A percentile compares a stretch with the other conserved stretches of the same genome.
Conservation (phyloP, 2,888 invertebrate species). For the Lycocerus yunnanus region DNA sequence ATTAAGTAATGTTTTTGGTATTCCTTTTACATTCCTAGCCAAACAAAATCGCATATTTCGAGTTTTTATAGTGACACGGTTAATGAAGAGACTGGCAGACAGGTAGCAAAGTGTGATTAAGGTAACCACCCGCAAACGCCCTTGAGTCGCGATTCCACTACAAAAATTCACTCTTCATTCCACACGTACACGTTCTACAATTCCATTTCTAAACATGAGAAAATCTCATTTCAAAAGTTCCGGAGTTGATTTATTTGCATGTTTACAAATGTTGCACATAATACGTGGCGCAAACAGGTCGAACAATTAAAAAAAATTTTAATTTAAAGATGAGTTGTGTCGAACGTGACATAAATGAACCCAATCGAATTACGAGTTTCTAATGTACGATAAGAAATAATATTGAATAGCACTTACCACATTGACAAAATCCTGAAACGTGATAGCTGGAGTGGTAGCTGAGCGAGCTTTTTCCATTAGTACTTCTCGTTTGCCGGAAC, state of each 20-base stretch:
- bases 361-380: not conserved
- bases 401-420: slow-evolving; percentile 72
- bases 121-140: slow-evolving; percentile 55
- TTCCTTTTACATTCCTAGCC: slow-evolving; percentile 4
- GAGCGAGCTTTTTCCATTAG: slow-evolving; percentile 74
- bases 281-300: not conserved
- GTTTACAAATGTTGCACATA: not conserved
- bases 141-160: slow-evolving; percentile 46
- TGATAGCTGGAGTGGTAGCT: slow-evolving; percentile 76
- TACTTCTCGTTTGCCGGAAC: slow-evolving; percentile 58
- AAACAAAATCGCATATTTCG: slow-evolving; percentile 17
- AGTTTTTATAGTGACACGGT: slow-evolving; percentile 32
- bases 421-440: slow-evolving; percentile 93
- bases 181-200: not conserved
- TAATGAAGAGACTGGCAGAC: slow-evolving; percentile 48
- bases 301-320: no score
- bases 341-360: no score
- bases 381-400: not conserved
- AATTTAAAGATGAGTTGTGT: no score
- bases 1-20: slow-evolving; percentile 12
- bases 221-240: not conserved
- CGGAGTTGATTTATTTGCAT: not conserved
- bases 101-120: slow-evolving; percentile 49
- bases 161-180: slow-evolving; percentile 45
- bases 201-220: not conserved